Percentiles rank a stretch among this genome's conserved stretches.
Evolutionary conservation across 2,888 invertebrate genomes (phyloP).

Genomic region (Sipha maydis): DNA sequence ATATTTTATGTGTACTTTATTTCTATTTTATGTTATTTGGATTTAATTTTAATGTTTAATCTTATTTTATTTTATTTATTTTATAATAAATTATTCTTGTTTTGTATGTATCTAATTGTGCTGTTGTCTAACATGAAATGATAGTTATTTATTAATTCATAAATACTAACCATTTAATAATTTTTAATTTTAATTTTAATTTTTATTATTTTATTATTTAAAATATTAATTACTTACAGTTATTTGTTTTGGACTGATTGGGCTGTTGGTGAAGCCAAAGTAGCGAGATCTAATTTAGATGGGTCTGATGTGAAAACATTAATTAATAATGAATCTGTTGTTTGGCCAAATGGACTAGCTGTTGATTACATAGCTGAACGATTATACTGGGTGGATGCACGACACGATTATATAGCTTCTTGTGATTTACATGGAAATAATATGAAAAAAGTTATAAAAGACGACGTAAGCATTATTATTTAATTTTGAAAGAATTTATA

Average conservation of each 20-base stretch:
- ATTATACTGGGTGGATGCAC: conserved; percentile 90
- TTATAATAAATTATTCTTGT: too few species aligned
- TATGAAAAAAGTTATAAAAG: conserved; percentile 75
- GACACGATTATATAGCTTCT: conserved; percentile 82
- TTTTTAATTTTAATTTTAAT: too few species aligned
- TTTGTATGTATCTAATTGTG: too few species aligned
- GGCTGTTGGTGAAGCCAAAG: conserved; percentile 80
- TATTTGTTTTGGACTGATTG: conserved; percentile 88
- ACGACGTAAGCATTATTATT: conserved; percentile 68
- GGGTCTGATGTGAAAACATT: conserved; percentile 76
- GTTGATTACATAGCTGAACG: conserved; percentile 83
- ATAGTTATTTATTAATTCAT: too few species aligned
- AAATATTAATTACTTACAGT: conserved; percentile 65
- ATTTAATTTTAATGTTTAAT: too few species aligned
- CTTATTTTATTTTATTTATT: too few species aligned
- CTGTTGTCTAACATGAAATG: too few species aligned
- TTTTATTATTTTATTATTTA: too few species aligned
- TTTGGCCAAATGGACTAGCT: conserved; percentile 89
- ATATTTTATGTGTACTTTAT: too few species aligned
- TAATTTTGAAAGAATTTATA: not conserved
- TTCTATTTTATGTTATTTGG: too few species aligned
- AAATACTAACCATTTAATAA: too few species aligned
- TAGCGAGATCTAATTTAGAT: conserved; percentile 83
- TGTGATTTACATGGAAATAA: conserved; percentile 77
- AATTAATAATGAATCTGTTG: conserved; percentile 75